Evolutionary conservation across 2,888 invertebrate species (phyloP).

Genomic region (Venustoraphidia nigricollis): DNA sequence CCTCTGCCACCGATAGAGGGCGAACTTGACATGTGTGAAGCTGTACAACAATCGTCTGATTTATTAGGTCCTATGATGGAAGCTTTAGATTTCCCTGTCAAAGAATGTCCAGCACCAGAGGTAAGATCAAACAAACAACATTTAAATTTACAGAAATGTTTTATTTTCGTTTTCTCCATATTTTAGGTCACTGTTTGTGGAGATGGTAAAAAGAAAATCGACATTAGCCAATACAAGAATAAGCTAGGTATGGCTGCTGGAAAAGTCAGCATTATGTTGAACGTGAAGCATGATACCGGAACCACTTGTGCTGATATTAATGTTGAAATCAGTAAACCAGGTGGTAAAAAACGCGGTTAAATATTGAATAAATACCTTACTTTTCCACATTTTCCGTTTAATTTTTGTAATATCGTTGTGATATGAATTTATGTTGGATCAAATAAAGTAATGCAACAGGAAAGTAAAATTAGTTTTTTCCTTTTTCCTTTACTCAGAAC

Average conservation of each 20-base stretch:
- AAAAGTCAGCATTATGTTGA: constrained; percentile 22
- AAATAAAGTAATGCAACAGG: not conserved
- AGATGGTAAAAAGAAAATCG: constrained; percentile 22
- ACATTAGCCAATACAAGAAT: constrained; percentile 27
- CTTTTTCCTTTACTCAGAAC: too few relatives aligned
- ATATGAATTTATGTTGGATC: not conserved
- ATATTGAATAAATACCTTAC: too few relatives aligned
- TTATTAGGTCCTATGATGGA: constrained; percentile 17
- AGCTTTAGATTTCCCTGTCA: constrained; percentile 24
- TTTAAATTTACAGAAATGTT: not conserved
- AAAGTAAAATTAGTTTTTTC: not conserved
- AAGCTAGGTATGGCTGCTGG: constrained; percentile 28
- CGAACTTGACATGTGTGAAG: constrained; percentile 27
- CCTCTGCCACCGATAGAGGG: constrained; percentile 27
- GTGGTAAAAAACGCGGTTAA: too few relatives aligned
- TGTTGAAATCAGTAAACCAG: constrained; percentile 10
- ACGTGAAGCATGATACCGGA: constrained; percentile 28
- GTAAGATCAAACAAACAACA: constrained; percentile 13
- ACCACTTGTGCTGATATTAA: constrained; percentile 16
- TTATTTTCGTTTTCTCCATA: not conserved
- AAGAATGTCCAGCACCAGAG: constrained; percentile 27
- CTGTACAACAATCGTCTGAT: constrained; percentile 18
- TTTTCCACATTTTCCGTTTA: not conserved
- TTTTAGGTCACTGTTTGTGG: constrained; percentile 23
- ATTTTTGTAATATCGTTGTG: not conserved